Base-by-base conservation (phyloP, 1,140 invertebrate species). In the Tribolium castaneum region DNA sequence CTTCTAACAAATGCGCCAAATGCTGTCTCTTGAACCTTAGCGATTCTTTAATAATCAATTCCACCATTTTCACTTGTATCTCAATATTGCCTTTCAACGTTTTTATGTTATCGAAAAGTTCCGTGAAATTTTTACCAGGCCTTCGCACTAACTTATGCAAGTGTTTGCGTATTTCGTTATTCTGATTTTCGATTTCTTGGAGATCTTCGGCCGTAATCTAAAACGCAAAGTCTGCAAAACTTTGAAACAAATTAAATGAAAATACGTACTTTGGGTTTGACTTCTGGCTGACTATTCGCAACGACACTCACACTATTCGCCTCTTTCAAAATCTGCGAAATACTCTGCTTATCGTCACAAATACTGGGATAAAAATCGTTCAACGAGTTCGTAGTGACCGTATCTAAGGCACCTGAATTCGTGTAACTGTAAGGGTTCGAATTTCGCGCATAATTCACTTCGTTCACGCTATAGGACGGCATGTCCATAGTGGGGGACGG, bases 11-110 rank as follows among this genome's bases (percentile, higher is more conserved):
- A 75, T 78, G 76, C 3, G 93, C 93, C 81, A 97, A 89, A 80
- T 90, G 90, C 81, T 92, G 91, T 59, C 95, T 89, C 85, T 96
- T 96, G 86, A 96, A 97, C 59, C 95, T 89, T 75, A 92, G 84
- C 6, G 94, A 94, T 88, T 96, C 95, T 75, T 90, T 90, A 54
- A 95, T 92, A 71, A 96, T 90, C 81, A 94, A 92, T 80, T 91
- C 89, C 34, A 96, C 88, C 84, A 96, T 91, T 75, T 90, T 89
- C 19, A 92, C 88, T 86, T 91, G 90, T 81, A 92, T 90, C 51
- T 94, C 92, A 22, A 90, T 79, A 76, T 90, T 91, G 78, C 94
- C 95, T 86, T 94, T 92, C 39, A 97, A 87, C 70, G 90, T 88
- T 78, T 91, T 90, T 80, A 97, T 86, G 82, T 92, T 91, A 50